A percentile compares a stretch with the other conserved stretches of the same genome.
Evolutionary conservation across 2,797 vertebrate species (phyloP).

Genomic region (Cyprinodon diabolis): DNA sequence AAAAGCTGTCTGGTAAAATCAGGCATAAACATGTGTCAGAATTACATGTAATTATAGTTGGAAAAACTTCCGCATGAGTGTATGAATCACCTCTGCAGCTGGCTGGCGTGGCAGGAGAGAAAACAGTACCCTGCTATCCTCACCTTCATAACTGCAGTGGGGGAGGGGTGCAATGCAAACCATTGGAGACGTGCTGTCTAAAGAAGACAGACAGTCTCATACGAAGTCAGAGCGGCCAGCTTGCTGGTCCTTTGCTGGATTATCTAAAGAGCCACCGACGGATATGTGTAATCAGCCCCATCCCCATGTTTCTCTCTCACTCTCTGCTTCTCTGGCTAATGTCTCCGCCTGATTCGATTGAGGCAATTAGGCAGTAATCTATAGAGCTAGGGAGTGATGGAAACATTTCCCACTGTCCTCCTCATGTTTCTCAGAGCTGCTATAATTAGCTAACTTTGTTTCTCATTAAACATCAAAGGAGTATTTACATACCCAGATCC

Average conservation of each 20-base stretch:
- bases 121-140: conserved; percentile 67
- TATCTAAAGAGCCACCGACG: conserved; percentile 76
- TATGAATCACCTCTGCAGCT: conserved; percentile 82
- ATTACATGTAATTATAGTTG: conserved; percentile 84
- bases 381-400: conserved; percentile 80
- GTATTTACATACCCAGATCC: conserved; percentile 86
- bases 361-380: conserved; percentile 82
- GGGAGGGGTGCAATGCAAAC: conserved; percentile 37
- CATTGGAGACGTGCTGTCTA: conserved; percentile 37
- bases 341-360: conserved; percentile 82
- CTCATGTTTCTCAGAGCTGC: conserved; percentile 84
- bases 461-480: conserved; percentile 84
- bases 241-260: conserved; percentile 69
- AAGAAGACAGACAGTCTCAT: conserved; percentile 58
- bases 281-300: conserved; percentile 79
- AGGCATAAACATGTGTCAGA: conserved; percentile 83
- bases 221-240: conserved; percentile 52
- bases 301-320: conserved; percentile 77
- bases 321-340: conserved; percentile 78
- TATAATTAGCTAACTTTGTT: conserved; percentile 88
- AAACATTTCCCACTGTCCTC: conserved; percentile 83
- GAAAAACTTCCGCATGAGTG: conserved; percentile 78
- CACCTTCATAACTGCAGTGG: conserved; percentile 62
- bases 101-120: conserved; percentile 68
- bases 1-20: conserved; percentile 76